These are phyloP conservation scores for Exocentrus adspersus DNA, from an alignment of 2,888 invertebrate genomes.

Conservation along the genomic window DNA sequence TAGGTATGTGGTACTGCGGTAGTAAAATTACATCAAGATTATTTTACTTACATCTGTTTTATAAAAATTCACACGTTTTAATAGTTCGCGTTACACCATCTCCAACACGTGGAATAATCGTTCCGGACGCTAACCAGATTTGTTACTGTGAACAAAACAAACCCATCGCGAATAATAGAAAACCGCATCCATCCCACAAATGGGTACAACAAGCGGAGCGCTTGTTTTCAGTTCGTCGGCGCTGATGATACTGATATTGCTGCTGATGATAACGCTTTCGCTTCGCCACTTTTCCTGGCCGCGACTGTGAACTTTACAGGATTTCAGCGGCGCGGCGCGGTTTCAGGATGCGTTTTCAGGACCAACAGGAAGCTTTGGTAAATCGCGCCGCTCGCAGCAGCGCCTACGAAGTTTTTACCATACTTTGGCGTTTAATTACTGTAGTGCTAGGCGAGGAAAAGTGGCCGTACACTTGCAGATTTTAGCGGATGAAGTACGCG, in stretches of 20 bases:
- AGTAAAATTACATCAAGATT: not conserved
- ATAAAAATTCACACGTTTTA: conserved; percentile 1
- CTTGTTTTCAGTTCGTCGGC: conserved; percentile 5
- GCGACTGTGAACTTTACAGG: conserved; percentile 3
- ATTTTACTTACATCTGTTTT: conserved; percentile 12
- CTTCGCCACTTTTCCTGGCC: not conserved
- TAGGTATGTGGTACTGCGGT: not conserved
- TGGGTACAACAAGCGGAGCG: not conserved
- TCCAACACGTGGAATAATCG: not conserved
- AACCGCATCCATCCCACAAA: not conserved
- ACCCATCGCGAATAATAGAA: not conserved
- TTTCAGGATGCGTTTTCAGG: conserved; percentile 21
- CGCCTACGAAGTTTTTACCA: conserved; percentile 16
- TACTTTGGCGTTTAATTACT: no score
- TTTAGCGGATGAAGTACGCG: not conserved
- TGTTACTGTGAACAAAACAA: conserved; percentile 1
- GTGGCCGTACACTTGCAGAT: no score
- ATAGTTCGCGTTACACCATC: not conserved
- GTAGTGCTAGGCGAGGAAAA: no score
- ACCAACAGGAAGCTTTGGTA: conserved; percentile 13
- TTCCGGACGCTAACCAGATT: not conserved
- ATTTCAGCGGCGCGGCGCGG: not conserved
- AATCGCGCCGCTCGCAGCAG: conserved; percentile 3
- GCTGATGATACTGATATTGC: no score
- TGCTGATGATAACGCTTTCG: conserved; percentile 7